phyloP scores from a whole-genome alignment of 2,797 vertebrate species.

The Pagetopsis macropterus region DNA sequence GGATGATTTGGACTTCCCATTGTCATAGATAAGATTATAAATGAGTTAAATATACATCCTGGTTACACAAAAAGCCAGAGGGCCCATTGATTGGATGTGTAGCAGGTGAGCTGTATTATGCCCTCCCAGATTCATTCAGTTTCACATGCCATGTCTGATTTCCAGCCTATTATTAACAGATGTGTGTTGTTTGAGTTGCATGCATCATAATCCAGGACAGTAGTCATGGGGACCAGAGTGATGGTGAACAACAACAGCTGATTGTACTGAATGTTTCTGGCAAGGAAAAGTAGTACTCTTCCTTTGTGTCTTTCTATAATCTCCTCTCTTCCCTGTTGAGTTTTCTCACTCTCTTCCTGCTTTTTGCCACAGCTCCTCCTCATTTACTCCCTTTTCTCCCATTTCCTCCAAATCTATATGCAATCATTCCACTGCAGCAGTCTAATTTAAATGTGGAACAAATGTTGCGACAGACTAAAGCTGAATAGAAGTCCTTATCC shows the following conservation, averaged over 20 bases:
- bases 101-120: neutral
- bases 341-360: constrained; percentile 15
- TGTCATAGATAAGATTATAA: neutral
- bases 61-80: neutral
- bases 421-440: constrained; percentile 76
- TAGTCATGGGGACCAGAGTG: constrained; percentile 76
- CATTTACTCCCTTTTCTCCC: constrained; percentile 17
- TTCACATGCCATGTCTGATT: constrained; percentile 51
- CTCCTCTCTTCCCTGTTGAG: constrained; percentile 20
- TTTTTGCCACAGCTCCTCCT: constrained; percentile 32
- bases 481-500: constrained; percentile 79
- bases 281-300: constrained; percentile 74
- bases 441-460: constrained; percentile 80
- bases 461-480: constrained; percentile 79
- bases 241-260: constrained; percentile 76
- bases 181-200: constrained; percentile 63
- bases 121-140: constrained; percentile 26
- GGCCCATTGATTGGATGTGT: neutral
- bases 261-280: constrained; percentile 74
- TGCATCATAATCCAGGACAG: constrained; percentile 77
- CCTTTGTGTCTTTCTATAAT: constrained; percentile 66
- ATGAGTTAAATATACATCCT: neutral
- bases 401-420: constrained; percentile 65
- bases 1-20: neutral
- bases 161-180: constrained; percentile 72